phyloP scores from a whole-genome alignment of 2,888 invertebrate genomes.

The Timandra comae region DNA sequence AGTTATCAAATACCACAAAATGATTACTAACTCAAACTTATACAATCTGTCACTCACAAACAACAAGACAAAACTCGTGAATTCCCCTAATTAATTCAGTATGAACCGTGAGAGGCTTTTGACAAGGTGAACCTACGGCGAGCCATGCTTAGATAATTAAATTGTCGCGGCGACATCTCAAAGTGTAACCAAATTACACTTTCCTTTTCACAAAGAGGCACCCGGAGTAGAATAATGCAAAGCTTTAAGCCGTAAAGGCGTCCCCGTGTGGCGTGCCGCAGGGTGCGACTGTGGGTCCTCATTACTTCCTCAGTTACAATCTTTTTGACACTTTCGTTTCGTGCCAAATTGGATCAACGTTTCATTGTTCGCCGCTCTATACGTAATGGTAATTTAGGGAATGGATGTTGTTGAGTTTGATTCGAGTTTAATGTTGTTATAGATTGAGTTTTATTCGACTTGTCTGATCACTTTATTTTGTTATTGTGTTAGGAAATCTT shows the following conservation, averaged over 20 bases:
- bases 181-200: slow-evolving; percentile 74
- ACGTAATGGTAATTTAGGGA: slow-evolving; percentile 50
- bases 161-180: slow-evolving; percentile 73
- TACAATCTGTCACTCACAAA: too few relatives aligned
- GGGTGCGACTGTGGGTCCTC: slow-evolving; percentile 53
- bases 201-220: slow-evolving; percentile 64
- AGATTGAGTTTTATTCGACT: slow-evolving; percentile 24
- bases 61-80: slow-evolving; percentile 13
- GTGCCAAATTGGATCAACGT: slow-evolving; percentile 62
- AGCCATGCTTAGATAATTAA: slow-evolving; percentile 65
- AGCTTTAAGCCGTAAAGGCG: slow-evolving; percentile 69
- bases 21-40: too few relatives aligned
- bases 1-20: too few relatives aligned
- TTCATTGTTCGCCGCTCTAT: slow-evolving; percentile 41
- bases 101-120: slow-evolving; percentile 57
- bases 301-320: slow-evolving; percentile 48
- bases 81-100: slow-evolving; percentile 42
- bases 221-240: slow-evolving; percentile 70
- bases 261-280: slow-evolving; percentile 52
- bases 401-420: slow-evolving; percentile 29
- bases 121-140: slow-evolving; percentile 60
- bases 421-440: slow-evolving; percentile 46
- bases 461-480: slow-evolving; percentile 8
- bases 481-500: too few relatives aligned
- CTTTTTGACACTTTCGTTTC: slow-evolving; percentile 63